Evolutionary conservation across 2,888 invertebrate species (phyloP), one percentile per base, ranked within the genome.

Genomic region (Arge pagana): DNA sequence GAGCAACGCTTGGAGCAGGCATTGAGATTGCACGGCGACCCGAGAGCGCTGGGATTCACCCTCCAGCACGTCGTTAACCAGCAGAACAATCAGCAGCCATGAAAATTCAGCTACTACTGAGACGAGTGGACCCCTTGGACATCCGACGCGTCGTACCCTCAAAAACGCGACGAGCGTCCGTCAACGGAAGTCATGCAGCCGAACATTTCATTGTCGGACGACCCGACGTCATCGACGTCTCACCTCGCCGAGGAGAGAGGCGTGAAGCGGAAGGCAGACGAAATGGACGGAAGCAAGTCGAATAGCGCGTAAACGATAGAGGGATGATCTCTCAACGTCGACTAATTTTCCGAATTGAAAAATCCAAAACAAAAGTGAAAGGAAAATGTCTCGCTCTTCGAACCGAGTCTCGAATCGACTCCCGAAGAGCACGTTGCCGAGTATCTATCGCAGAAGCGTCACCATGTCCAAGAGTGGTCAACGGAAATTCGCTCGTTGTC

Each of bases 1-100:
- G 91, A 91, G 64, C 90, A 90, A 73, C 82, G 91, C 65, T 75
- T 92, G 67, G 91, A 91, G 69, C 91, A 92, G 67, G 91, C 91
- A 26, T 77, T 92, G 63, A 84, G 91, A 68, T 81, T 92, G 66
- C 91, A 91, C 73, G 85, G 84, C 58, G 90, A 90, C 70, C 90
- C 90, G 2, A 83, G 91, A 61, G 86, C 89, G 71, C 77, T 91
- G 57, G 90, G 90, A 39, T 90, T 91, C 72, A 86, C 89, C 64
- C 77, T 89, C 59, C 76, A 76, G 62, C 76, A 76, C 65, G 76
- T 75, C 40, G 74, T 76, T 79, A 84, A 71, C 76, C 85, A 85
- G 71, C 82, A 77, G 57, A 76, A 71, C 60, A 74, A 74, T 56
- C 79, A 78, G 68, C 79, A 78, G 71, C 85, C 89, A 85, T 89